Evolutionary conservation across 2,797 vertebrate genomes (phyloP).

Genomic region (Melanotaenia nigrans): DNA sequence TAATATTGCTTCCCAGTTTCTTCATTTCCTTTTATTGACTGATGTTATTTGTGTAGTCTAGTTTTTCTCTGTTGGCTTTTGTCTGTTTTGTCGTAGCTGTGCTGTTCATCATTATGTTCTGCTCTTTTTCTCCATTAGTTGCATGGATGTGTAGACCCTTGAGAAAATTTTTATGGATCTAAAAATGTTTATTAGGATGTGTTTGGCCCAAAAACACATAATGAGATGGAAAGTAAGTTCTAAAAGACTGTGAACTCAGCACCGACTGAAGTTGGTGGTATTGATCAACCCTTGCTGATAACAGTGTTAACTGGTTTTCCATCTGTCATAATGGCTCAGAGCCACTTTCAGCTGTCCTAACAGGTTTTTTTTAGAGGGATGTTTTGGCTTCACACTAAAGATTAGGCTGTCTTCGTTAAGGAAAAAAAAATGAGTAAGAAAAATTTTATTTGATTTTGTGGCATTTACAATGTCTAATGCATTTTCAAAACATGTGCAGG

Average conservation of each 20-base stretch:
- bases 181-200: neutral
- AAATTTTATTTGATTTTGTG: neutral
- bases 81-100: neutral
- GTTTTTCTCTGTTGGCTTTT: neutral
- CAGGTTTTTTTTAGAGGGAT: constrained; percentile 31
- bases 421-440: neutral
- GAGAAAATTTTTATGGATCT: neutral
- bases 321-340: constrained; percentile 28
- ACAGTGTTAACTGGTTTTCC: constrained; percentile 26
- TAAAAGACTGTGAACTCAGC: neutral
- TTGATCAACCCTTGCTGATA: constrained; percentile 38
- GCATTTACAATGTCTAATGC: neutral
- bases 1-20: constrained; percentile 5
- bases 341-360: constrained; percentile 27
- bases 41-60: constrained; percentile 3
- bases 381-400: constrained; percentile 10
- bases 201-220: neutral
- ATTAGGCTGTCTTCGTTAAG: constrained; percentile 1
- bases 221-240: neutral
- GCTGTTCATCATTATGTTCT: neutral
- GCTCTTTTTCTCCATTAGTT: neutral
- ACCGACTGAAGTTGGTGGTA: constrained; percentile 13
- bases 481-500: neutral
- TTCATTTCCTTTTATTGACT: constrained; percentile 13
- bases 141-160: neutral